Base-by-base conservation (phyloP, 2,888 invertebrate genomes). In the Cosmia trapezina region DNA sequence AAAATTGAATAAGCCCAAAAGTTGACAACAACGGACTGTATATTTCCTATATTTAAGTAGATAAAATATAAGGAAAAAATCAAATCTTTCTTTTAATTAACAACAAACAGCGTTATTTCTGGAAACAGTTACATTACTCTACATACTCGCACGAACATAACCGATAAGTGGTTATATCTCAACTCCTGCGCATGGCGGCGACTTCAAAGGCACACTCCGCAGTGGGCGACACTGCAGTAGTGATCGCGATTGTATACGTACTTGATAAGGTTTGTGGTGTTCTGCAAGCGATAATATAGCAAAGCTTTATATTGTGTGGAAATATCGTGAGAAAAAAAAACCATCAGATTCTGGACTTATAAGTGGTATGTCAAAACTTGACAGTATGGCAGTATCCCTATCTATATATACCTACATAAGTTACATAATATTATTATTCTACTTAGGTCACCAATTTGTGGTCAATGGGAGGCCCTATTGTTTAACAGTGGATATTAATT, bases 121-220 rank as follows among this genome's bases (percentile, higher is more conserved):
- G 67, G 49, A 76, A 81, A 63, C 49, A 14, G 45, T n/a, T n/a
- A 61, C 33, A 33, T 43, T 66, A 47, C 19, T n/a, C 54, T 2
- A 28, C 53, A 61, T 51, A 70, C 60, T 56, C 54, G 17, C 37
- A 53, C n/a, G 33, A 63, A 70, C 66, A 74, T 68, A 70, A 68
- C 70, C 60, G 70, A 78, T 80, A 81, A 81, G 82, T 73, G 69
- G 73, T 49, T 64, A 59, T 74, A 82, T 70, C 51, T 73, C 78
- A 53, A 81, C 78, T 82, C 78, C 82, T 68, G 80, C 83, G 73
- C 73, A 73, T 28, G 71, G 56, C 83, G 83, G 84, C 67, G 47
- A 74, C 80, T 76, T 84, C 85, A 80, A 83, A 84, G 51, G 57
- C 11, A 37, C 56, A 51, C 47, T 47, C 64, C 62, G 64, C 56